Base-by-base conservation (phyloP, 2,113 vertebrate genomes). In the Phrynocephalus versicolor region DNA sequence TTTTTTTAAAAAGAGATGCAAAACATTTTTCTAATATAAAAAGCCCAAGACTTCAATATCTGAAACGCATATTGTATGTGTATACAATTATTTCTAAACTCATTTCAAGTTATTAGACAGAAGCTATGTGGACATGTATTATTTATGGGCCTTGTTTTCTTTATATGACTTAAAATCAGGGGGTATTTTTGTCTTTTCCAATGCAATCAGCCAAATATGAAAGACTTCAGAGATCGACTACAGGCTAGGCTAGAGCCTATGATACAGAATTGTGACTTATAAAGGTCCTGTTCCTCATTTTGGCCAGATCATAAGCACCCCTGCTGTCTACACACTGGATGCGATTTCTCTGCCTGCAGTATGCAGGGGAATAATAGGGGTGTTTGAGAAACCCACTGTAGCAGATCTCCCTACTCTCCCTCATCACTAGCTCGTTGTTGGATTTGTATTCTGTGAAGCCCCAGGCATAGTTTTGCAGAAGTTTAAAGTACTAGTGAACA, bases 1-100 rank as follows among this genome's bases (percentile, higher is more conserved):
- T 55, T 90, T 73, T 86, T 89, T 87, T 89, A 70, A 86, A 77
- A 83, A 89, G 90, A 93, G 89, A 82, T 60, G 71, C 79, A 87
- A 91, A 94, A 92, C 65, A n/a, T 65, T 67, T 67, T 67, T 51
- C 10, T 51, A 21, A 5, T 39, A 33, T 69, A 82, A 90, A 91
- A 87, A 82, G n/a, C n/a, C 8, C 1, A 30, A 30, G n/a, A 51
- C 51, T 60, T 6, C 58, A 79, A 64, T 78, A 87, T 89, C 45
- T 15, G 62, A 80, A 87, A 75, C 78, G 89, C 0, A 0, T 71
- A 64, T 41, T 27, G 55, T 64, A 71, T 79, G 37, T 86, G 21
- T 1, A n/a, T 0, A 15, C 14, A 33, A 67, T 45, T 57, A 79
- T 57, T 37, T 71, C 5, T 19, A 1, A 41, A 37, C 72, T 76